Evolutionary conservation across 2,888 invertebrate genomes (phyloP), one percentile per base, ranked within the genome.

Genomic region (Coleophora deauratella): DNA sequence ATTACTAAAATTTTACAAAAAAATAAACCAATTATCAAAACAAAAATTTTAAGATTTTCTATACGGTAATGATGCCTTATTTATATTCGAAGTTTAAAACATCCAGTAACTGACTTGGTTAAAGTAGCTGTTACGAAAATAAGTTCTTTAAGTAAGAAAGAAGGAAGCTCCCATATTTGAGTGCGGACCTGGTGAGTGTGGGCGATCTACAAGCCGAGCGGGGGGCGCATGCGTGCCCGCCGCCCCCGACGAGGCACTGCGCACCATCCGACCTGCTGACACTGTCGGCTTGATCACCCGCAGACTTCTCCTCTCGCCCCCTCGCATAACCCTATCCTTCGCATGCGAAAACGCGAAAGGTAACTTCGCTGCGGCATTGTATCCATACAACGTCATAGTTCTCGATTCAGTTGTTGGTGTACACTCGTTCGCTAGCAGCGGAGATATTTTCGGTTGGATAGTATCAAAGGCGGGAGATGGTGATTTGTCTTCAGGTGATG

Each of bases 231-330:
- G 81, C 77, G 76, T 44, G 57, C 61, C 62, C 58, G 75, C 74
- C 65, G 82, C 82, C 60, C 80, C 79, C 67, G 79, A 81, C 45
- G 85, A 84, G 63, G 77, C 84, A 73, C 84, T 82, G 68, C 85
- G 82, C 72, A 84, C 82, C 79, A 85, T 81, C 79, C 86, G 82
- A 81, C 79, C 78, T 75, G 74, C 43, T 45, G 49, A 54, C 53
- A 52, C 55, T 6, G 21, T 21, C 49, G 72, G 65, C 63, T 68
- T 66, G 55, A 62, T 50, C 51, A 66, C 59, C 47, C 74, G 68
- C 56, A 73, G 60, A 46, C 69, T 66, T 49, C 72, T 60, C 47
- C 74, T 55, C 61, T 62, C 67, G 33, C 65, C 51, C 27, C 36
- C 43, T 30, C 43, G 48, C 36, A 46, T 44, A 45, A 44, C 57